Evolutionary conservation across 2,888 invertebrate genomes (phyloP), one percentile per base, ranked within the genome.

Genomic region (Erebia palarica): DNA sequence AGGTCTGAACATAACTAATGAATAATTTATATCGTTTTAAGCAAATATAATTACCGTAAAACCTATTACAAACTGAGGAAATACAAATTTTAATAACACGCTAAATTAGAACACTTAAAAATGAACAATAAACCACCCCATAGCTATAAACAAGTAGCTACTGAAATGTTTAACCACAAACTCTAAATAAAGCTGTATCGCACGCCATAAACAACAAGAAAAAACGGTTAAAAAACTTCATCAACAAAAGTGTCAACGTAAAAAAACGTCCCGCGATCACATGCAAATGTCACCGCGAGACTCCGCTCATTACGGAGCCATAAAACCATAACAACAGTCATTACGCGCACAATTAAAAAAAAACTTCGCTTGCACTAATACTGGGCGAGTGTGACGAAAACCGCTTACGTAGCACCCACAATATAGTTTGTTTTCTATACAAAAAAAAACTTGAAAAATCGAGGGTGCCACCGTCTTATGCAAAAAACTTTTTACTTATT

Each of bases 401-500:
- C 91, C 90, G 92, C 93, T 92, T 89, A 89, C 82, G 79, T 84
- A 84, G 91, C 91, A 88, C 92, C 93, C 89, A 92, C 91, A n/a
- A n/a, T n/a, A 90, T 92, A 90, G 91, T 92, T 93, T 90, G 86
- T 86, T 89, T 89, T 86, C 79, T 81, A 83, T 82, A 81, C 78
- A 84, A 85, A 89, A 90, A 89, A 90, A 89, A 86, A 83, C 76
- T 80, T 83, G 79, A 78, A 77, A 82, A 90, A 88, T 84, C 80
- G 86, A 89, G 91, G 92, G 91, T 89, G 89, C 91, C 91, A 85
- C 87, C 87, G 88, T 92, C 92, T 93, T 92, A 90, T 91, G 91
- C 90, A 92, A 92, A 93, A 93, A 93, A 92, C 84, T 92, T 86
- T 88, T 93, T 92, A 91, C 84, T 81, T 92, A 93, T 93, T 92